Base-by-base conservation (phyloP, 2,888 invertebrate genomes). In the Meganola albula region DNA sequence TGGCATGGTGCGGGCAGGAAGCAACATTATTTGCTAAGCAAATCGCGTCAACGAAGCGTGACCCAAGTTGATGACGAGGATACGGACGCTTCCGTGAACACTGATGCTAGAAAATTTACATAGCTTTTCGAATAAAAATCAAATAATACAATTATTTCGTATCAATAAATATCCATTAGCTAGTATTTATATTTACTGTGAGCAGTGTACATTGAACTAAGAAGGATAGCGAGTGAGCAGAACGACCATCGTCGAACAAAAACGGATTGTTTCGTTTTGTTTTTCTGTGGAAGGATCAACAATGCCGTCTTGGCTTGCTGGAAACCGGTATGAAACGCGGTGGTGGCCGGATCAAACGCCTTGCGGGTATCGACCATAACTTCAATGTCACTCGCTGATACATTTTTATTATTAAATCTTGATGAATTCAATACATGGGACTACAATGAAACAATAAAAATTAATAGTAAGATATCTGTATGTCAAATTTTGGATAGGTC, bases 231-330 rank as follows among this genome's bases (percentile, higher is more conserved):
- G 49, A 58, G 46, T 54, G 27, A 37, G 37, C 42, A 41, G 37
- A 36, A 45, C 53, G 47, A 49, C 42, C 48, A 58, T 56, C 47
- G 49, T 42, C 46, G 58, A 52, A 69, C 60, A 63, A 70, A 75
- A 73, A 70, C 59, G 64, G 58, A 67, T 66, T 68, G 74, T 79
- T 79, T 77, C 70, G 66, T 80, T 66, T 82, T 75, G 72, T 79
- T 80, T 79, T 71, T 73, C 62, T 74, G 70, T 74, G 66, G 70
- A 67, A 72, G 77, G 71, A 78, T 73, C 77, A 73, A 72, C 79
- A 75, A 73, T 76, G 79, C 76, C 64, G 69, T 63, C 70, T 70
- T 66, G 73, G 59, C 63, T 63, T 63, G 60, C 66, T 71, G 64
- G 63, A 71, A 82, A 82, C 82, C 80, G 80, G 83, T 80, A 82